Evolutionary conservation across 2,888 invertebrate genomes (phyloP).

Genomic region (Calliphora vomitoria): DNA sequence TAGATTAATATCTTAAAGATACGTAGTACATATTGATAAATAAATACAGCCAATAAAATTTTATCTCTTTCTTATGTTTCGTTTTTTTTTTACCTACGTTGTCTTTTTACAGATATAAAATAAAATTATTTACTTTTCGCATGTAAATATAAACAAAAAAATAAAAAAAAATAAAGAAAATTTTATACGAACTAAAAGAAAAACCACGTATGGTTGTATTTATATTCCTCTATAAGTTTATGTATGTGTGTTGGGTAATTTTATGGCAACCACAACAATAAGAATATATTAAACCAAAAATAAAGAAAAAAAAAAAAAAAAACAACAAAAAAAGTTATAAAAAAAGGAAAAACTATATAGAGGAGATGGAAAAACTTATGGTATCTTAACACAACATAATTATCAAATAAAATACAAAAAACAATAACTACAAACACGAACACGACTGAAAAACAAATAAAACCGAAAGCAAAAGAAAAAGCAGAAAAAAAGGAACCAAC

Average conservation of each 20-base stretch:
- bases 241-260: slow-evolving; percentile 14
- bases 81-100: slow-evolving; percentile 4
- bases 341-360: slow-evolving; percentile 35
- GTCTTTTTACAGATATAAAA: slow-evolving; percentile 54
- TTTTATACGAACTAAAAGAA: slow-evolving; percentile 18
- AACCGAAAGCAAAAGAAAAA: slow-evolving; percentile 28
- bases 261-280: slow-evolving; percentile 59
- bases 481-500: slow-evolving; percentile 9
- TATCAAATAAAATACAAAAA: slow-evolving; percentile 33
- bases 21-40: neutral
- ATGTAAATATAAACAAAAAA: slow-evolving; percentile 48
- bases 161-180: slow-evolving; percentile 2
- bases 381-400: slow-evolving; percentile 58
- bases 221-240: neutral
- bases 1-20: slow-evolving; percentile 22
- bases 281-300: slow-evolving; percentile 35
- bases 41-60: slow-evolving; percentile 39
- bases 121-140: slow-evolving; percentile 72
- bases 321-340: slow-evolving; percentile 19
- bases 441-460: slow-evolving; percentile 36
- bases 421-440: slow-evolving; percentile 16
- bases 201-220: slow-evolving; percentile 27
- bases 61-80: slow-evolving; percentile 40
- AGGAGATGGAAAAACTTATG: slow-evolving; percentile 50
- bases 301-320: neutral